These are phyloP conservation scores for Zeus faber DNA, from an alignment of 2,113 vertebrate species.

Conservation along the genomic window DNA sequence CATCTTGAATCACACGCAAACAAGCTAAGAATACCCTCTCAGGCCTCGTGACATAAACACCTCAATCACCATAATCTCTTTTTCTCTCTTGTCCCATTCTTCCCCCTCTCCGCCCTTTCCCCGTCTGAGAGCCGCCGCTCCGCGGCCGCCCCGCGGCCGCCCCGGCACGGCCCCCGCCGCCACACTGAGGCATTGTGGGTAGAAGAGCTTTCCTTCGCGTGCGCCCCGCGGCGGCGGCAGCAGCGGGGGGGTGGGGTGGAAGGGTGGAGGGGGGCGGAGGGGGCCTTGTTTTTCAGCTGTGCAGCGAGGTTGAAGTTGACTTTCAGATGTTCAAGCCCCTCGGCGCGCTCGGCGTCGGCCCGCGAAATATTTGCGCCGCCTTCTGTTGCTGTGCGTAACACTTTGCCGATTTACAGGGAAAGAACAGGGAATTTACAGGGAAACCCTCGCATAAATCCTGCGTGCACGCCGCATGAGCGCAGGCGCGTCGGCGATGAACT, in stretches of 20 bases:
- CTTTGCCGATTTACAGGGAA: slow-evolving; percentile 40
- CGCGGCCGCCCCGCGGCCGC: too few species aligned
- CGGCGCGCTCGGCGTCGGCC: slow-evolving; percentile 10
- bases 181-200: too few species aligned
- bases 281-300: too few species aligned
- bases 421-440: slow-evolving; percentile 19
- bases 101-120: slow-evolving; percentile 33
- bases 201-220: too few species aligned
- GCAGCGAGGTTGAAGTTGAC: slow-evolving; percentile 40
- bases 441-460: slow-evolving; percentile 30
- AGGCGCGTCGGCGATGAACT: too few species aligned
- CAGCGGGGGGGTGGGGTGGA: too few species aligned
- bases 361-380: slow-evolving; percentile 9
- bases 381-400: slow-evolving; percentile 30
- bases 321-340: slow-evolving; percentile 31
- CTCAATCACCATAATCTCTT: slow-evolving; percentile 24
- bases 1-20: slow-evolving; percentile 71
- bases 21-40: slow-evolving; percentile 68
- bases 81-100: slow-evolving; percentile 33
- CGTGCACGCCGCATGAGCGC: not conserved
- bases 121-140: too few species aligned
- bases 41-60: slow-evolving; percentile 62
- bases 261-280: too few species aligned
- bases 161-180: too few species aligned
- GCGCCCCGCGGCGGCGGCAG: too few species aligned